Base-by-base conservation (phyloP, 2,797 vertebrate species). In the Arctocebus calabarensis region DNA sequence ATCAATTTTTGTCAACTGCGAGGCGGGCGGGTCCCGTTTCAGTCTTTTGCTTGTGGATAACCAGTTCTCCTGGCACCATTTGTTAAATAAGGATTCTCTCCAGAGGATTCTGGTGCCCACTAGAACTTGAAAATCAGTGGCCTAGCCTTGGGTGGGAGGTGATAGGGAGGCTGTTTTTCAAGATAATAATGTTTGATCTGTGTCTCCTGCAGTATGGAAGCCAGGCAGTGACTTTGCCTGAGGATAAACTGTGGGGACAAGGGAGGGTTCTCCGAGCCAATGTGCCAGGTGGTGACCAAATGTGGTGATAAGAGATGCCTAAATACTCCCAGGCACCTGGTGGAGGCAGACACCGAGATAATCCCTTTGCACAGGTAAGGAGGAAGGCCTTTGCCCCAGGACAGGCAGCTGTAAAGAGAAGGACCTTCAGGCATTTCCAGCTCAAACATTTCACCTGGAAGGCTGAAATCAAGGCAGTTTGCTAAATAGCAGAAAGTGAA, bases 131-230 rank as follows among this genome's bases (percentile, higher is more conserved):
- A 88, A 32, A 64, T 78, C 27, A 1, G 17, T 9, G 59, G 34
- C 34, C 5, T 43, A 7, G 61, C n/a, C 12, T 37, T 22, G 11
- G 0, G 11, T 8, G 4, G 23, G 14, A 7, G 25, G 2, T 7
- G 3, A 19, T 16, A 52, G 78, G 8, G 45, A 90, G 34, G 16
- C 29, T 22, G 37, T 7, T 27, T 92, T 88, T 57, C 45, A 40
- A 32, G 74, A 7, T 43, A 22, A 27, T 29, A 13, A 17, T 1
- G 1, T 27, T 29, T 11, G 74, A 37, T 32, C 71, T 32, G 7
- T 20, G 4, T n/a, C 13, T 45, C 32, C 37, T 7, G 14, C 2
- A 68, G 52, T 40, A 68, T 8, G 19, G 52, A 43, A 19, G 4
- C 2, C 1, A 20, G 62, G 23, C 52, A 5, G n/a, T 14, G 23